Base-by-base conservation (phyloP, 1,140 invertebrate species). In the Oscheius sp. region DNA sequence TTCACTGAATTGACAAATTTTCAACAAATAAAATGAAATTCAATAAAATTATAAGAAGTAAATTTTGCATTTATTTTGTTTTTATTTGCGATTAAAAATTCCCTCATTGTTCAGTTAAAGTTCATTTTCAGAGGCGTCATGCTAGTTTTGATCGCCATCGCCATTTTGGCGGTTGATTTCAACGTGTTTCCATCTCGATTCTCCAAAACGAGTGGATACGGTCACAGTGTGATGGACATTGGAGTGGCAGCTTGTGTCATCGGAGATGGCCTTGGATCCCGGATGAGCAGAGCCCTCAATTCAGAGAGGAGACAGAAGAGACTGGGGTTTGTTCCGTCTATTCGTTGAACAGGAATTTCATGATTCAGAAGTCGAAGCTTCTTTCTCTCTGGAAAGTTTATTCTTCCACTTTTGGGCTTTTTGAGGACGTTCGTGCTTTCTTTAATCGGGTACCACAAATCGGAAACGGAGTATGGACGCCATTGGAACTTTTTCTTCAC, bases 401-500 rank as follows among this genome's bases (percentile, higher is more conserved):
- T 82, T 38, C 29, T 88, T 20, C 36, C 87, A 10, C 20, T 85
- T 0, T 61, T 97, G 7, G 94, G 93, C 4, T 68, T 91, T 1
- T 81, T 86, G 0, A 88, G 94, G 79, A 67, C 88, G 2, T 20
- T 87, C 0, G 61, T 84, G 15, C 83, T 88, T 0, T 87, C 87
- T 80, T 74, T 79, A 49, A 72, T 82, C 1, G 88, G 91, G 68
- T 97, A 97, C 85, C 91, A 93, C 63, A 90, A 91, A 81, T 91
- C 93, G 85, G 88, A 92, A 0, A 89, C 90, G 2, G 95, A 97
- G 83, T 98, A 97, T 87, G 95, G 95, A 1, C 87, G 91, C 3
- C 94, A 97, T 86, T 95, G 94, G 92, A 98, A 98, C 85, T 97
- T 97, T 84, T 97, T 97, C 82, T 90, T 95, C 70, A 96, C 93